A percentile compares a stretch with the other conserved stretches of the same genome.
Evolutionary conservation across 2,113 vertebrate genomes (phyloP).

Genomic region (Zapus hudsonius): DNA sequence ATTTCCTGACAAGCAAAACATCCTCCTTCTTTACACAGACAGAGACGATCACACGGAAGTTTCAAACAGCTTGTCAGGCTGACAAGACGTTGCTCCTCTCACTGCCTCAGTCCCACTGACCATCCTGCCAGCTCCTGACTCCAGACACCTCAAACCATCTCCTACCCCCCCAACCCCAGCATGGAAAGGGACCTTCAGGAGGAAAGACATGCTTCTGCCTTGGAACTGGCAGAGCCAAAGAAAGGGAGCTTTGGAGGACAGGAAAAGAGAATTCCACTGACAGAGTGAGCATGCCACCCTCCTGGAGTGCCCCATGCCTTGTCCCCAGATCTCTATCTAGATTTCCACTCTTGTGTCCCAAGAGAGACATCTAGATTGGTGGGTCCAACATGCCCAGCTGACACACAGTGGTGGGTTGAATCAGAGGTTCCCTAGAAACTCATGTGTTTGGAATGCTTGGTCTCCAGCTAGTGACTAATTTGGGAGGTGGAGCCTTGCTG

Average conservation of each 20-base stretch:
- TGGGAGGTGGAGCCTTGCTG: too few species aligned
- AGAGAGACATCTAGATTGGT: too few species aligned
- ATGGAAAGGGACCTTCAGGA: neutral
- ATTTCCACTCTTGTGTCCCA: neutral
- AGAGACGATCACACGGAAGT: too few species aligned
- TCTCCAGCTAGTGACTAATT: too few species aligned
- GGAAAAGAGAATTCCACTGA: neutral
- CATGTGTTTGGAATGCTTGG: too few species aligned
- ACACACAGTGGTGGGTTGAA: neutral
- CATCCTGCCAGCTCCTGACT: neutral
- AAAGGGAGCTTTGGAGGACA: neutral
- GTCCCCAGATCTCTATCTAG: too few species aligned
- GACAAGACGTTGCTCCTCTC: neutral
- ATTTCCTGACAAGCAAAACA: too few species aligned
- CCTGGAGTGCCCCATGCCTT: neutral
- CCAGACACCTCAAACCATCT: rapidly evolving
- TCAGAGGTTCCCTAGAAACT: too few species aligned
- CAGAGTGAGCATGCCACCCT: too few species aligned
- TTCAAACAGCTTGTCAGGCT: rapidly evolving
- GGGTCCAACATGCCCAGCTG: neutral
- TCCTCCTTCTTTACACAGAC: too few species aligned
- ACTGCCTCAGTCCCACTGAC: rapidly evolving
- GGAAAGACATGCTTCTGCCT: rapidly evolving
- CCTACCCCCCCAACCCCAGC: too few species aligned
- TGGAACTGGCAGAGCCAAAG: neutral